These are phyloP conservation scores for Pheosia tremula DNA, from an alignment of 2,888 invertebrate genomes.

Conservation along the genomic window DNA sequence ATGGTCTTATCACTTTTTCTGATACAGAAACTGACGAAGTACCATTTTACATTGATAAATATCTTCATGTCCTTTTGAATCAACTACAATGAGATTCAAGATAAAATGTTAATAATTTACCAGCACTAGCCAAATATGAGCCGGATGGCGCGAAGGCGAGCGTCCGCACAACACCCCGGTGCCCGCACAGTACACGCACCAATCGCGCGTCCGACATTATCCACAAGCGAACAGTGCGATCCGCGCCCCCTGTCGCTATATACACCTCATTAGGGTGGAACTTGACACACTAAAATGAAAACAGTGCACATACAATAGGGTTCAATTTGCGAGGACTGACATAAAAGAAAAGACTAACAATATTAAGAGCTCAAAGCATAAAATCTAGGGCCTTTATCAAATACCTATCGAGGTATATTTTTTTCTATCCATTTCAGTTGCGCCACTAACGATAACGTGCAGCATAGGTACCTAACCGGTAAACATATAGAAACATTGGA, in stretches of 20 bases:
- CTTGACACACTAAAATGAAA: conserved; percentile 86
- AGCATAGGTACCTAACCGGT: too few relatives aligned
- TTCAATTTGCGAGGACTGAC: too few relatives aligned
- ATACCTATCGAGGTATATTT: too few relatives aligned
- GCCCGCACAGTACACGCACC: conserved; percentile 91
- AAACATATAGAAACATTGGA: too few relatives aligned
- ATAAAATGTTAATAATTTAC: conserved; percentile 65
- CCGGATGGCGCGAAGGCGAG: conserved; percentile 95
- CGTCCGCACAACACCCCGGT: conserved; percentile 89
- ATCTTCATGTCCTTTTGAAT: background rate
- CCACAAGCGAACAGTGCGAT: conserved; percentile 95
- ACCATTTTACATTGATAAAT: too few relatives aligned
- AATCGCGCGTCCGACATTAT: conserved; percentile 92
- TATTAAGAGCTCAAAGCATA: too few relatives aligned
- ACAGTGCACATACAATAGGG: background rate
- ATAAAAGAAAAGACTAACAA: too few relatives aligned
- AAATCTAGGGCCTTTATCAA: too few relatives aligned
- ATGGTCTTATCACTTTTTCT: too few relatives aligned
- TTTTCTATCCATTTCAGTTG: too few relatives aligned
- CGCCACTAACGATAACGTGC: too few relatives aligned
- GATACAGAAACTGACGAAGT: too few relatives aligned
- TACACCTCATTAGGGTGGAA: conserved; percentile 97
- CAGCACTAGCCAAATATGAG: conserved; percentile 92
- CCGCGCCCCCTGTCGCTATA: conserved; percentile 95
- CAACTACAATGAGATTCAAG: background rate